Evolutionary conservation across 2,113 vertebrate species (phyloP).

Genomic region (Archocentrus centrarchus): DNA sequence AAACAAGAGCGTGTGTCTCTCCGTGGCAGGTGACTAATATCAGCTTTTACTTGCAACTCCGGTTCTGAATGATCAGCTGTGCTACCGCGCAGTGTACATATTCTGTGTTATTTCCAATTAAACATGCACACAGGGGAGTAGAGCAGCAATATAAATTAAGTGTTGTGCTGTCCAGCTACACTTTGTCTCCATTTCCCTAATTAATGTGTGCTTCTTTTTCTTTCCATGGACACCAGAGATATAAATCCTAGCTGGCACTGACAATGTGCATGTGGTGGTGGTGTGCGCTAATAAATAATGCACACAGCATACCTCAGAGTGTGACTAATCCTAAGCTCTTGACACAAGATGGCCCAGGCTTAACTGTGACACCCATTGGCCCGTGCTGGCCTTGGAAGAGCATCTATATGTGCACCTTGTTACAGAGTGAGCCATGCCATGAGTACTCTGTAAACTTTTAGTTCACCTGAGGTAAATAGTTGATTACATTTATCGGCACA

Average conservation of each 20-base stretch:
- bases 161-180: slow-evolving; percentile 43
- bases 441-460: slow-evolving; percentile 1
- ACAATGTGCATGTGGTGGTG: slow-evolving; percentile 8
- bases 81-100: neutral
- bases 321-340: slow-evolving; percentile 77
- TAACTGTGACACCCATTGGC: slow-evolving; percentile 42
- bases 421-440: neutral
- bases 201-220: slow-evolving; percentile 52
- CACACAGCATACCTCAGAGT: slow-evolving; percentile 58
- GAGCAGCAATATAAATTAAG: neutral
- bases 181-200: slow-evolving; percentile 78
- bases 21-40: slow-evolving; percentile 27
- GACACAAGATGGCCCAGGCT: slow-evolving; percentile 61
- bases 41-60: slow-evolving; percentile 19
- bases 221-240: slow-evolving; percentile 43
- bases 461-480: slow-evolving; percentile 56
- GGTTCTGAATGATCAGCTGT: neutral
- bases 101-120: neutral
- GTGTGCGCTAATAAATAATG: slow-evolving; percentile 74
- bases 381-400: neutral
- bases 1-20: slow-evolving; percentile 58
- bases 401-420: neutral
- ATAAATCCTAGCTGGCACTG: slow-evolving; percentile 64
- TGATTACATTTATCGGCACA: slow-evolving; percentile 30
- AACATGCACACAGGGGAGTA: neutral